Evolutionary conservation across 2,888 invertebrate genomes (phyloP).

Genomic region (Himalopsyche tibetana): DNA sequence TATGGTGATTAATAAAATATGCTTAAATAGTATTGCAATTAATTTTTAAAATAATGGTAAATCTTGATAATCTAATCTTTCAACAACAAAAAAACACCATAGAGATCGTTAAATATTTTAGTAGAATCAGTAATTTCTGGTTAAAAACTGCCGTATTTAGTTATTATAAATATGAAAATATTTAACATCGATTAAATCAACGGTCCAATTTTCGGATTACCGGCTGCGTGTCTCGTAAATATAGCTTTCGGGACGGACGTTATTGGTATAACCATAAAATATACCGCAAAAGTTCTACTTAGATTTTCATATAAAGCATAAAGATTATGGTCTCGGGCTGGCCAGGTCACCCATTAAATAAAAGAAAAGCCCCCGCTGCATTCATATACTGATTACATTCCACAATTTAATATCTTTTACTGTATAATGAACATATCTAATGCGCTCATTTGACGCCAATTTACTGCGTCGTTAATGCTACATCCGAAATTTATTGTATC

Average conservation of each 20-base stretch:
- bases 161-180: neutral
- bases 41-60: too few relatives aligned
- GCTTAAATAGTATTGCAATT: too few relatives aligned
- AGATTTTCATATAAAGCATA: constrained; percentile 39
- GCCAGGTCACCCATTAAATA: constrained; percentile 29
- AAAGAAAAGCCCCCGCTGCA: constrained; percentile 10
- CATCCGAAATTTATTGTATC: constrained; percentile 56
- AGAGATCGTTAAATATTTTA: too few relatives aligned
- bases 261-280: constrained; percentile 37
- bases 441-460: constrained; percentile 61
- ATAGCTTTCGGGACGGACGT: neutral
- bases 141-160: too few relatives aligned
- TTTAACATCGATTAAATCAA: neutral
- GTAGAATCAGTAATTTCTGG: too few relatives aligned
- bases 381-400: constrained; percentile 7
- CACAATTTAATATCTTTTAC: constrained; percentile 53
- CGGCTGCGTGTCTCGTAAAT: neutral
- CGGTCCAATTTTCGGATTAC: neutral
- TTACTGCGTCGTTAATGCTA: constrained; percentile 58
- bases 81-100: too few relatives aligned
- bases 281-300: constrained; percentile 18
- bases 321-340: constrained; percentile 5
- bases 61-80: too few relatives aligned
- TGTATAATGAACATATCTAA: constrained; percentile 58
- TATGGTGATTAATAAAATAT: too few relatives aligned